Evolutionary conservation across 2,888 invertebrate species (phyloP), one percentile per base, ranked within the genome.

Genomic region (Conops quadrifasciatus): DNA sequence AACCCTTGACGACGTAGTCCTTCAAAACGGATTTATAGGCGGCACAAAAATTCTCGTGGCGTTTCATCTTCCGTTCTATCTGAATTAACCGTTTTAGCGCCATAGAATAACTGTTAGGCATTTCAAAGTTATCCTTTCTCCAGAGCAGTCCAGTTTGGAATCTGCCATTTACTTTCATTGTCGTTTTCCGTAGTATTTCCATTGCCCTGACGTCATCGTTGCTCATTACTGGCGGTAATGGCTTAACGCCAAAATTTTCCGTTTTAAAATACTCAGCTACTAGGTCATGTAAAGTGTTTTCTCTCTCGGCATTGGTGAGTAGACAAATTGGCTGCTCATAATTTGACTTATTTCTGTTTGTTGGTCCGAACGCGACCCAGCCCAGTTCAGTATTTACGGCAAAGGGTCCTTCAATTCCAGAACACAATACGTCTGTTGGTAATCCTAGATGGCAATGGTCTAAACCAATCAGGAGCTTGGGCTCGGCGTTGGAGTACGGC

Each of bases 41-140:
- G 11, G 71, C 28, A 26, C 47, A 70, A 69, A 72, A 73, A n/a
- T 68, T 63, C 9, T 56, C 62, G 28, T 74, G 64, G n/a, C 30
- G 72, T 36, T 71, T 74, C 71, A 74, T 70, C 28, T 71, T 72
- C n/a, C 43, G 53, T 43, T 75, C 75, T 11, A 74, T 73, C 3
- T 71, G 58, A 45, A 62, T 2, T 1, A 73, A 64, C 16, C 75
- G 56, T 16, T 65, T 72, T 43, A 56, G 58, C 13, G 72, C 68
- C 73, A 70, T 70, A 9, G 47, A 16, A 58, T 71, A 73, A 21
- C 53, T 67, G 2, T 73, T 59, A 2, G 72, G 72, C 26, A 75
- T 49, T 28, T 70, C 47, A 0, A 72, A 19, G 9, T 68, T 45
- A 24, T 75, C 74, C 4, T 19, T 13, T 19, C 72, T 73, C 71